These are phyloP conservation scores for Butorides virescens DNA, from an alignment of 2,113 vertebrate species.

Conservation along the genomic window DNA sequence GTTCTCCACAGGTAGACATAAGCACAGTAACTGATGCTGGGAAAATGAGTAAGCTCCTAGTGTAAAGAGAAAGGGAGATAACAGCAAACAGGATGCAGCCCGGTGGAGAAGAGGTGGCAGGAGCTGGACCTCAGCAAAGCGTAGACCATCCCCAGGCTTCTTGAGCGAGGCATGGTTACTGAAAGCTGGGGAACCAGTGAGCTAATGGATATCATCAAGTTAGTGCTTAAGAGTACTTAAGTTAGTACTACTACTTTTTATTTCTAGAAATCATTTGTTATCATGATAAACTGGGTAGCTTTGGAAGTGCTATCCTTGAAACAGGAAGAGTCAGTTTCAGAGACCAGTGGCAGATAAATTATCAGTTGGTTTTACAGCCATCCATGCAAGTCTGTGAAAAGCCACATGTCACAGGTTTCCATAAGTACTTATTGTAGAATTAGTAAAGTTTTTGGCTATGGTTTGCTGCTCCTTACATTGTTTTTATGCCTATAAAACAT, in stretches of 20 bases:
- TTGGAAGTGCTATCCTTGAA: neutral
- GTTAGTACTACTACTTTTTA: neutral
- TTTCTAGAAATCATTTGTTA: neutral
- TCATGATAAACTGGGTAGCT: neutral
- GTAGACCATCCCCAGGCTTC: neutral
- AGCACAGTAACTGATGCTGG: neutral
- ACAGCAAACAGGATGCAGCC: fast-evolving
- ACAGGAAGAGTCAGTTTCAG: neutral
- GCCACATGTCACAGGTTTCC: neutral
- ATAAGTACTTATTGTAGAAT: neutral
- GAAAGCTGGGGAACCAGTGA: neutral
- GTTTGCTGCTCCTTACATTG: neutral
- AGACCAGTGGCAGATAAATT: neutral
- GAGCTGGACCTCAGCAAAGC: neutral
- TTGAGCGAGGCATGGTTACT: too few relatives aligned
- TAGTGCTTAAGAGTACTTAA: neutral
- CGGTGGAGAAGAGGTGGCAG: neutral
- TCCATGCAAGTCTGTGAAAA: neutral
- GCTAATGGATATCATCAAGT: neutral
- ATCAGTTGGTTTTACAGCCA: neutral
- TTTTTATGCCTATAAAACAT: neutral
- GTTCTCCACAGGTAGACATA: neutral
- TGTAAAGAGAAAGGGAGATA: neutral
- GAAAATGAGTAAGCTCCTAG: neutral
- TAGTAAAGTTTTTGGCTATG: neutral